These are phyloP conservation scores for Otus sunia DNA, from an alignment of 2,113 vertebrate species.

Conservation along the genomic window DNA sequence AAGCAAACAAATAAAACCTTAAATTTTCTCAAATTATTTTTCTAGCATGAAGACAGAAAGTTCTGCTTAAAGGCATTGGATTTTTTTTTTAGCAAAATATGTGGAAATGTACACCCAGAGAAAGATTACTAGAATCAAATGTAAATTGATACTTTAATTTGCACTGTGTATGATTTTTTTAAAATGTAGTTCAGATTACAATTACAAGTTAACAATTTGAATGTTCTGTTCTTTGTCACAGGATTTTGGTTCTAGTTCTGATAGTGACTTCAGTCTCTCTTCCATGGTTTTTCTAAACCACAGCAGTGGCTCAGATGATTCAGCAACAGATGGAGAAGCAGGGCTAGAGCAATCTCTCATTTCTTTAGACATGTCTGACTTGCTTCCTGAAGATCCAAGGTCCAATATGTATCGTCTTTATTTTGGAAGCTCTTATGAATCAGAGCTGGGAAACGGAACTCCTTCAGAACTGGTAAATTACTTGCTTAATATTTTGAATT, in stretches of 20 bases:
- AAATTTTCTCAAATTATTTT: neutral
- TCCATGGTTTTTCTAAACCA: slow-evolving; percentile 96
- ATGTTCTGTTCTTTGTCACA: slow-evolving; percentile 54
- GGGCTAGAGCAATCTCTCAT: slow-evolving; percentile 82
- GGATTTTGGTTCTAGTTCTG: slow-evolving; percentile 87
- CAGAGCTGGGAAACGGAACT: slow-evolving; percentile 85
- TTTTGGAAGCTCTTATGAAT: slow-evolving; percentile 95
- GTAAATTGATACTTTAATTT: neutral
- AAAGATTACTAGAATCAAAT: neutral
- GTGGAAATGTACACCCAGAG: neutral
- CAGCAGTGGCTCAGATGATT: slow-evolving; percentile 92
- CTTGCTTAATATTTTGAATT: neutral
- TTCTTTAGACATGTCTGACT: slow-evolving; percentile 80
- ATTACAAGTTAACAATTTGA: neutral
- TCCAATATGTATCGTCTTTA: slow-evolving; percentile 92
- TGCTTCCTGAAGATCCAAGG: slow-evolving; percentile 78
- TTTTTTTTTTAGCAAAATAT: neutral
- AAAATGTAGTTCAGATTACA: neutral
- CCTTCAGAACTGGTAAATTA: slow-evolving; percentile 82
- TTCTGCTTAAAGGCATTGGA: neutral
- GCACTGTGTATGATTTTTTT: neutral
- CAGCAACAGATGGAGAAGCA: slow-evolving; percentile 81
- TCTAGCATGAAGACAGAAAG: neutral
- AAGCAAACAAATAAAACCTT: neutral
- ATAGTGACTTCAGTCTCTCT: slow-evolving; percentile 93